Conservation (phyloP, 2,113 vertebrate genomes). For the Nerophis lumbriciformis region DNA sequence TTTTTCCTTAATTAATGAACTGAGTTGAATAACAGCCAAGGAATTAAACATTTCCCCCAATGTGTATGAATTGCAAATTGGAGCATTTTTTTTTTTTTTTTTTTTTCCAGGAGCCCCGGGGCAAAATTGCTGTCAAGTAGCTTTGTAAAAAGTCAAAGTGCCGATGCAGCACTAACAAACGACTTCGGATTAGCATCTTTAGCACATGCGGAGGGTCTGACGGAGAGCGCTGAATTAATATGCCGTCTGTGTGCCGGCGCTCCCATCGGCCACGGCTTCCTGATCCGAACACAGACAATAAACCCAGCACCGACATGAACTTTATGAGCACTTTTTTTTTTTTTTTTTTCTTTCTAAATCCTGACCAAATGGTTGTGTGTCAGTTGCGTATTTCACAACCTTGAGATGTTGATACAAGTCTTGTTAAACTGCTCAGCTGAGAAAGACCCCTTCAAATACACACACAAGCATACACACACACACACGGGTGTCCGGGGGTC, state of each 20-base stretch:
- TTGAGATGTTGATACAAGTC: slow-evolving; percentile 66
- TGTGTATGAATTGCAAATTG: slow-evolving; percentile 77
- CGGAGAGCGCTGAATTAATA: slow-evolving; percentile 70
- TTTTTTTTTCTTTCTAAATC: slow-evolving; percentile 20
- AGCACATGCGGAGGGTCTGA: slow-evolving; percentile 68
- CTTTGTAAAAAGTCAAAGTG: slow-evolving; percentile 71
- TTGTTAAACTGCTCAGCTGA: slow-evolving; percentile 71
- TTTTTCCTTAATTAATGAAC: slow-evolving; percentile 78
- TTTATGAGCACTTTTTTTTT: slow-evolving; percentile 68
- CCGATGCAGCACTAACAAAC: slow-evolving; percentile 72
- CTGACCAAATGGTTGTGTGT: slow-evolving; percentile 59
- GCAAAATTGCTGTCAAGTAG: slow-evolving; percentile 71
- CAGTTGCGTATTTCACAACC: slow-evolving; percentile 66
- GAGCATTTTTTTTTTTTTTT: slow-evolving; percentile 39
- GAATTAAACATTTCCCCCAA: slow-evolving; percentile 73
- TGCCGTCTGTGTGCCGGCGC: slow-evolving; percentile 61
- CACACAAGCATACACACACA: too few species aligned
- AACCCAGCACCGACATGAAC: slow-evolving; percentile 58
- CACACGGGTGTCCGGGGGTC: slow-evolving; percentile 58
- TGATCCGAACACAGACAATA: slow-evolving; percentile 64
- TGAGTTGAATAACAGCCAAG: slow-evolving; percentile 73
- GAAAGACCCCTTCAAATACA: slow-evolving; percentile 55
- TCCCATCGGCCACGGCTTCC: slow-evolving; percentile 64
- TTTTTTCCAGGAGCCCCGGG: slow-evolving; percentile 58
- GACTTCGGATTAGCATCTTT: slow-evolving; percentile 70